Percentiles rank a stretch among this genome's conserved stretches.
phyloP scores from a whole-genome alignment of 2,797 vertebrate species.

The Cossypha heuglini region DNA sequence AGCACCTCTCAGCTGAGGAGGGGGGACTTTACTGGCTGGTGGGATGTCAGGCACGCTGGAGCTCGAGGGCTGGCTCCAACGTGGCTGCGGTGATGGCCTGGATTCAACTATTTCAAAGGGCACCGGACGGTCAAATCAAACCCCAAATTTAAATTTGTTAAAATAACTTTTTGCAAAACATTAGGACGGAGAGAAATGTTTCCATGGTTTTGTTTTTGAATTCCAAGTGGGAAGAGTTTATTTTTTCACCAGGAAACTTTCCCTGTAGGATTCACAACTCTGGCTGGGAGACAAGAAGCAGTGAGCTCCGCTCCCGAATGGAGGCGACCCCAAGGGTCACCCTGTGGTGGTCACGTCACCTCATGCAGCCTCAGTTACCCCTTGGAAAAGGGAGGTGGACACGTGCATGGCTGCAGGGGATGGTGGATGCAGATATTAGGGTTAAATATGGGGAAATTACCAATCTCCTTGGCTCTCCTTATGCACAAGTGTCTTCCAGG shows the following conservation, averaged over 20 bases:
- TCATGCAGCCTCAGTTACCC: background rate
- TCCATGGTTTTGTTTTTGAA: conserved; percentile 62
- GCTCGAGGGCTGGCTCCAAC: background rate
- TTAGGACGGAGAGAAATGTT: conserved; percentile 26
- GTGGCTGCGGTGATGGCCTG: background rate
- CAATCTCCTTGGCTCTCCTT: background rate
- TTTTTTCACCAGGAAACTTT: conserved; percentile 62
- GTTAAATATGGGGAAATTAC: background rate
- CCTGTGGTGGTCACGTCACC: background rate
- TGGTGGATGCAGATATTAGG: background rate
- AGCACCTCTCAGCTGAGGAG: background rate
- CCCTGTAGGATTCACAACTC: background rate
- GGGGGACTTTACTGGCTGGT: background rate
- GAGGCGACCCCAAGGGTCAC: background rate
- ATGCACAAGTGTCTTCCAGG: background rate
- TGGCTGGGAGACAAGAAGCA: background rate
- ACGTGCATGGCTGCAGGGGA: background rate
- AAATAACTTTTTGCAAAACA: conserved; percentile 64
- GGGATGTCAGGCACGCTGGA: rapidly evolving
- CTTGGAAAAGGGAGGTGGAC: background rate
- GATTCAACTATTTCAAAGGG: conserved; percentile 59
- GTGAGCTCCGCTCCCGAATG: background rate
- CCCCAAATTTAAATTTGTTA: conserved; percentile 58
- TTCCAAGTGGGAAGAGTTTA: conserved; percentile 56
- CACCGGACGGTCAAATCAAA: background rate